These are phyloP conservation scores for Tachycineta bicolor DNA, from an alignment of 2,113 vertebrate genomes.

Conservation along the genomic window DNA sequence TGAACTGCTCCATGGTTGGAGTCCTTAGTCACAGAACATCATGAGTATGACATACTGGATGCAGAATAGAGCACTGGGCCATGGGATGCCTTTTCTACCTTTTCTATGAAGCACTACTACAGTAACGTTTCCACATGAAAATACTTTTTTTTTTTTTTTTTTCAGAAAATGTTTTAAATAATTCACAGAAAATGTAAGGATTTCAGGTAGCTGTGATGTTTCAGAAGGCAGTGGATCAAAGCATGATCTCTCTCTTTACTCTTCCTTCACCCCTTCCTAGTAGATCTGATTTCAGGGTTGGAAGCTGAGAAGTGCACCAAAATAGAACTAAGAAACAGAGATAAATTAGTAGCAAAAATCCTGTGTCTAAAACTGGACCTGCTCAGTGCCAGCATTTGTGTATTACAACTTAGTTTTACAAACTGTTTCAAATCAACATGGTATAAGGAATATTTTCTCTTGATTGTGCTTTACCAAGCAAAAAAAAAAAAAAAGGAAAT, in stretches of 20 bases:
- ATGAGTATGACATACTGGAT: background rate
- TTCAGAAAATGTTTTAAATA: slow-evolving; percentile 20
- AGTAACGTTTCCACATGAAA: slow-evolving; percentile 42
- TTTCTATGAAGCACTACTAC: background rate
- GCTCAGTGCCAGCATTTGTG: background rate
- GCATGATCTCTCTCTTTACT: background rate
- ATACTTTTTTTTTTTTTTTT: background rate
- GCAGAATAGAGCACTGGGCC: background rate
- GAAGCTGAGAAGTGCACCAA: background rate
- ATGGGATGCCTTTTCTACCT: background rate
- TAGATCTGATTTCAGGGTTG: background rate
- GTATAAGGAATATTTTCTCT: background rate
- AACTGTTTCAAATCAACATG: background rate
- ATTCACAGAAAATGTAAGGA: slow-evolving; percentile 28
- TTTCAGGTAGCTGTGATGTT: slow-evolving; percentile 28
- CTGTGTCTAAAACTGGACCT: background rate
- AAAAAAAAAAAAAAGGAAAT: background rate
- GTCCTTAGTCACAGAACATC: background rate
- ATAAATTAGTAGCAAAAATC: background rate
- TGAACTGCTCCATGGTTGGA: background rate
- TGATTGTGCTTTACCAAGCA: fast-evolving
- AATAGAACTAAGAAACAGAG: background rate
- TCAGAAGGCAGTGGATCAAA: slow-evolving; percentile 31
- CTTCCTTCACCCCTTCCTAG: background rate
- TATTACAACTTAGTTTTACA: background rate